Evolutionary conservation across 2,888 invertebrate genomes (phyloP), one percentile per base, ranked within the genome.

Genomic region (Macrosiphum euphorbiae): DNA sequence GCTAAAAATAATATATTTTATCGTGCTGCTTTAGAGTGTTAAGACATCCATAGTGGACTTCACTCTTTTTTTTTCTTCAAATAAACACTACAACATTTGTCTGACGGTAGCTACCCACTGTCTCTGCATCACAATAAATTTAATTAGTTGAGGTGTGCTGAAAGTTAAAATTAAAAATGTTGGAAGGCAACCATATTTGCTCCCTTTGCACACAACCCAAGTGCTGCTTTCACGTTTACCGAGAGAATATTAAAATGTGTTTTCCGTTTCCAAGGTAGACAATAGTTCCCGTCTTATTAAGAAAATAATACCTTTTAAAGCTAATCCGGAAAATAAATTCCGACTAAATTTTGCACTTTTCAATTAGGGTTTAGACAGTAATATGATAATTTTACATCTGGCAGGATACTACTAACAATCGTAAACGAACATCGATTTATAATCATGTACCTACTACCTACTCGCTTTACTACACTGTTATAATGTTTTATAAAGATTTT

Each of bases 241-340:
- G n/a, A 67, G 67, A n/a, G 67, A 67, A 67, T 67, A 67, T n/a
- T n/a, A 67, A 67, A n/a, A 67, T 35, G n/a, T 67, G n/a, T 67
- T 67, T 67, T 67, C 16, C n/a, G 16, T 67, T 67, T n/a, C 16
- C 67, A 35, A 16, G 16, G 67, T 16, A 67, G n/a, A 67, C n/a
- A 67, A 67, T 67, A 67, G n/a, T n/a, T 16, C n/a, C 7, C n/a
- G n/a, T 16, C 2, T n/a, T 67, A 67, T 35, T 16, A 67, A 5
- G n/a, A 67, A 67, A 67, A 16, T 67, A 67, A 67, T n/a, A 16
- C n/a, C 13, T 67, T 78, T 35, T 78, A 78, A 78, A 78, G 2
- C 35, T 20, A 20, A 78, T 35, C 35, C 8, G 7, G 3, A 35
- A 78, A 78, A 78, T 41, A 78, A 35, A 35, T 78, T 0, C 2